Percentiles rank a stretch among this genome's conserved stretches.
These are phyloP conservation scores for Octomys mimax DNA, from an alignment of 2,797 vertebrate genomes.

Conservation along the genomic window DNA sequence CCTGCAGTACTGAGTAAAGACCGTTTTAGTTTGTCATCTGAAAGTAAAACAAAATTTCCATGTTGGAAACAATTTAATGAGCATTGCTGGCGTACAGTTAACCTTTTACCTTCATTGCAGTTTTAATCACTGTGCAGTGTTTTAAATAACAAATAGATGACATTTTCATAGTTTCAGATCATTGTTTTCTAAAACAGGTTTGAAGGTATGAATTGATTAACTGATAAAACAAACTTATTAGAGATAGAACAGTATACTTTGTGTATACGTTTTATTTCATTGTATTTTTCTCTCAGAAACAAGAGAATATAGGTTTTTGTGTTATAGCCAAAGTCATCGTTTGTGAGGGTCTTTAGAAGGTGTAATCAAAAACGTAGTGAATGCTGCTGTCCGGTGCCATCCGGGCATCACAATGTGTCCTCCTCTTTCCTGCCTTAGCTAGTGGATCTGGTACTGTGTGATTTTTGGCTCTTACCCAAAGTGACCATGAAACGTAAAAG, in stretches of 20 bases:
- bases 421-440: background rate
- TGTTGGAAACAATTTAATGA: constrained; percentile 29
- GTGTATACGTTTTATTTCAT: background rate
- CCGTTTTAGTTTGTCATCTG: background rate
- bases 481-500: background rate
- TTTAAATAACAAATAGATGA: constrained; percentile 32
- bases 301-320: background rate
- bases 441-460: background rate
- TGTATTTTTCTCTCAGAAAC: constrained; percentile 19
- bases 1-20: background rate
- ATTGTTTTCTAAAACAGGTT: constrained; percentile 23
- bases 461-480: background rate
- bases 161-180: constrained; percentile 48
- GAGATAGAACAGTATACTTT: constrained; percentile 6
- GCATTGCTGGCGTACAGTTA: constrained; percentile 4
- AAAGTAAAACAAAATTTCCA: background rate
- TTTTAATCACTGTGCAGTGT: background rate
- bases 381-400: background rate
- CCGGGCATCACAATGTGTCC: background rate
- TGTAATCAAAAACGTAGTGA: background rate
- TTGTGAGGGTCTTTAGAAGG: background rate
- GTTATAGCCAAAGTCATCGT: constrained; percentile 24
- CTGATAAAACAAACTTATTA: background rate
- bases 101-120: background rate
- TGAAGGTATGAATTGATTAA: constrained; percentile 47